Evolutionary conservation across 64 coral and sea anemone genomes (phyloP).

Genomic region (Pocillopora damicornis): DNA sequence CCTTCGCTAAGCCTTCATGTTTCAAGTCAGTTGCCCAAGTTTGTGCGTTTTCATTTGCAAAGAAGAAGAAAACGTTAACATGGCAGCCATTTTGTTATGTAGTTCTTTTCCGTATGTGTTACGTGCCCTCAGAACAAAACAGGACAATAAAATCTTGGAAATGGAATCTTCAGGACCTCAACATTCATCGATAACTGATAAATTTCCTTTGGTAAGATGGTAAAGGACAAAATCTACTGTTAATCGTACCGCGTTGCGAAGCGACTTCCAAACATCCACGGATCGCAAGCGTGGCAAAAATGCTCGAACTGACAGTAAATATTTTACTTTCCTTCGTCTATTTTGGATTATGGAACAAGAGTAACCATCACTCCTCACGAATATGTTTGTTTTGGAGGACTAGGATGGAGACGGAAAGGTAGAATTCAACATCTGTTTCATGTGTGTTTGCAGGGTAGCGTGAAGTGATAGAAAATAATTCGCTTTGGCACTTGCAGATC

Average conservation of each 20-base stretch:
- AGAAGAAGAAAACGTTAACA: constrained; percentile 16
- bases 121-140: neutral
- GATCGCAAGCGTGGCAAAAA: neutral
- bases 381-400: constrained; percentile 14
- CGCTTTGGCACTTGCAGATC: constrained; percentile 8
- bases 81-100: constrained; percentile 26
- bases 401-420: neutral
- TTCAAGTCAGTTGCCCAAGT: constrained; percentile 1
- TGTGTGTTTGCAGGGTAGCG: constrained; percentile 14
- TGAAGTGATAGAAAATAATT: neutral
- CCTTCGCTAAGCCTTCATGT: constrained; percentile 13
- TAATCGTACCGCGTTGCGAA: neutral
- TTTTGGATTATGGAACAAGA: too few species aligned
- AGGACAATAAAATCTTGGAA: constrained; percentile 11
- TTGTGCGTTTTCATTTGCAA: constrained; percentile 10
- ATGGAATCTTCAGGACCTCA: constrained; percentile 5
- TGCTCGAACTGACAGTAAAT: neutral
- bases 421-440: constrained; percentile 14
- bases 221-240: constrained; percentile 12
- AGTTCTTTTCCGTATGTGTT: neutral
- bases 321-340: neutral
- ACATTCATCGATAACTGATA: constrained; percentile 13
- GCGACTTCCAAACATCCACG: neutral
- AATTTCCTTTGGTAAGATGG: constrained; percentile 6
- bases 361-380: constrained; percentile 3